These are phyloP conservation scores for Dicyrtoma fusca DNA, from an alignment of 2,888 invertebrate genomes.

Conservation along the genomic window DNA sequence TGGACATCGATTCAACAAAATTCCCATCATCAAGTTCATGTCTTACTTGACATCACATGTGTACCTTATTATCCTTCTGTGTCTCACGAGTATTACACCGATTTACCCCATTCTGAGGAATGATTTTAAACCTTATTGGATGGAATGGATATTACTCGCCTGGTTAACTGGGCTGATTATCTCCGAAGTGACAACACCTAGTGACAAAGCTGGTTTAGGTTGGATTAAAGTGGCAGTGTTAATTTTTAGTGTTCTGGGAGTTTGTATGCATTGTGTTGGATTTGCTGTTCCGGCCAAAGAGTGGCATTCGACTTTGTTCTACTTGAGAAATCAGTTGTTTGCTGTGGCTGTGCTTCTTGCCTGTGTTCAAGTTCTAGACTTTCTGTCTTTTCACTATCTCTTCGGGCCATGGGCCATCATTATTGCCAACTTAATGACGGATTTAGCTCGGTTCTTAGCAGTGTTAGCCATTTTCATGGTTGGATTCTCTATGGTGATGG, in stretches of 20 bases:
- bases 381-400: conserved; percentile 96
- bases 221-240: conserved; percentile 88
- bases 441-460: conserved; percentile 93
- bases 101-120: conserved; percentile 74
- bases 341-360: conserved; percentile 92
- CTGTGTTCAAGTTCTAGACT: conserved; percentile 96
- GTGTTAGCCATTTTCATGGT: conserved; percentile 97
- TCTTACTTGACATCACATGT: conserved; percentile 98
- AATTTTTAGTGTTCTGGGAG: conserved; percentile 85
- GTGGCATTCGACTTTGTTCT: conserved; percentile 85
- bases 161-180: conserved; percentile 94
- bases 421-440: conserved; percentile 91
- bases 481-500: conserved; percentile 96
- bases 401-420: conserved; percentile 99
- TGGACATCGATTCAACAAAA: conserved; percentile 94
- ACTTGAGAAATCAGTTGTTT: conserved; percentile 95
- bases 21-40: conserved; percentile 99
- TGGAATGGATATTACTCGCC: conserved; percentile 92
- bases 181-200: conserved; percentile 96
- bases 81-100: conserved; percentile 86
- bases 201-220: conserved; percentile 94
- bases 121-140: conserved; percentile 85
- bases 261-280: conserved; percentile 84
- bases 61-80: conserved; percentile 91
- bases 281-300: conserved; percentile 65